Percentiles rank a stretch among this genome's conserved stretches.
These are phyloP conservation scores for Gymnocheta viridis DNA, from an alignment of 2,888 invertebrate genomes.

Conservation along the genomic window DNA sequence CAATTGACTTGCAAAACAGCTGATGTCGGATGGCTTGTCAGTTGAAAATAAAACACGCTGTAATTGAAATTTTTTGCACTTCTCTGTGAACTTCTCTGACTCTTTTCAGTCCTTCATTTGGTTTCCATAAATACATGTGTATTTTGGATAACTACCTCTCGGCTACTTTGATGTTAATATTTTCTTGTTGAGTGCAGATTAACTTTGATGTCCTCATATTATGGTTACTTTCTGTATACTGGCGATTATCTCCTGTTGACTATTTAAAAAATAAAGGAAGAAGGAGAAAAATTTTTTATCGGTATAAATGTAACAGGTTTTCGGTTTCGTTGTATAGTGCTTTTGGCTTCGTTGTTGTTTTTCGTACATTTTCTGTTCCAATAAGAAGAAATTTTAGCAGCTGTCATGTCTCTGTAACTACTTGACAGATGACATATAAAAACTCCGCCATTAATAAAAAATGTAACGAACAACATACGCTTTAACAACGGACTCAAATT, in stretches of 20 bases:
- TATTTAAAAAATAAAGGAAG: constrained; percentile 16
- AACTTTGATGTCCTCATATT: constrained; percentile 48
- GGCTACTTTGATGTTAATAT: neutral
- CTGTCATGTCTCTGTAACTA: too few species aligned
- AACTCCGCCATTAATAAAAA: too few species aligned
- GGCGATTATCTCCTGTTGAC: constrained; percentile 50
- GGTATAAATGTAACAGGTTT: neutral
- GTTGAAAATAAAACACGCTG: neutral
- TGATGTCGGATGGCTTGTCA: too few species aligned
- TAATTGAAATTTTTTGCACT: neutral
- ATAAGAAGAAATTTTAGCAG: too few species aligned
- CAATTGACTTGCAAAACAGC: too few species aligned
- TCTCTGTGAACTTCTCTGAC: neutral
- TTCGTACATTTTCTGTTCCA: too few species aligned
- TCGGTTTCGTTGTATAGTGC: neutral
- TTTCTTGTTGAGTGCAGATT: constrained; percentile 45
- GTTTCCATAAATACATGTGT: neutral
- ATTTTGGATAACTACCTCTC: constrained; percentile 2
- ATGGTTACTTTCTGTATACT: constrained; percentile 35
- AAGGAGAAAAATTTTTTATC: neutral
- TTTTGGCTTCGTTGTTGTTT: neutral
- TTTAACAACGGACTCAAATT: too few species aligned
- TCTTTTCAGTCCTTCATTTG: neutral
- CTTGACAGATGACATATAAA: too few species aligned
- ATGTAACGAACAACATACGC: too few species aligned